These are phyloP conservation scores for Altica lythri DNA, from an alignment of 2,888 invertebrate genomes.

Conservation along the genomic window DNA sequence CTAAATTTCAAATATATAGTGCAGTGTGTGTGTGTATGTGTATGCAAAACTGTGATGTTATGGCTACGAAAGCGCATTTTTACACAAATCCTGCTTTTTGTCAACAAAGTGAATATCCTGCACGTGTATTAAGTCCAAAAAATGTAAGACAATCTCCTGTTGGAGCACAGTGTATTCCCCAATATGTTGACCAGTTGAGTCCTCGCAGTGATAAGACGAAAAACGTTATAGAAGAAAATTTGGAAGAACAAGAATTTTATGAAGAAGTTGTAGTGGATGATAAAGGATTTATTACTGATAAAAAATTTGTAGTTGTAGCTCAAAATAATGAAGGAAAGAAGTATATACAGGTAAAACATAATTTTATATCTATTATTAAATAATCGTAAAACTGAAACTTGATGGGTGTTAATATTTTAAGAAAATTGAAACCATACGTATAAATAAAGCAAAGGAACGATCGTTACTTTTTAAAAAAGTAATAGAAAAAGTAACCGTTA, in stretches of 20 bases:
- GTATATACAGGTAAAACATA: constrained; percentile 31
- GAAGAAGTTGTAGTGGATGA: constrained; percentile 56
- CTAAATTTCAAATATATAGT: too few relatives aligned
- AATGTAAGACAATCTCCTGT: constrained; percentile 52
- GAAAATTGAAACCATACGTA: too few relatives aligned
- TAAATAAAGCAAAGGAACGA: too few relatives aligned
- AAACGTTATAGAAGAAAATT: constrained; percentile 39
- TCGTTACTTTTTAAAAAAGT: too few relatives aligned
- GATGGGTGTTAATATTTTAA: too few relatives aligned
- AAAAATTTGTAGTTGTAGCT: constrained; percentile 54
- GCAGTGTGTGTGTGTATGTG: too few relatives aligned
- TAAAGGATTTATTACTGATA: constrained; percentile 51
- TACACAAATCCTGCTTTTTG: constrained; percentile 83
- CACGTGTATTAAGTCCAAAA: constrained; percentile 40
- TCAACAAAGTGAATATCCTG: constrained; percentile 71
- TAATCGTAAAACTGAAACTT: too few relatives aligned
- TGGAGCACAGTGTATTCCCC: constrained; percentile 52
- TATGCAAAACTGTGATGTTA: constrained; percentile 20
- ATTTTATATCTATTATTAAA: too few relatives aligned
- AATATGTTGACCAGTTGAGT: constrained; percentile 42
- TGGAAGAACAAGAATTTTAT: constrained; percentile 55
- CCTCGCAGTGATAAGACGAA: constrained; percentile 37
- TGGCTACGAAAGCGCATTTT: constrained; percentile 58
- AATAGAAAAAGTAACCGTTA: too few relatives aligned
- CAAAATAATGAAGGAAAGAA: constrained; percentile 48